Percentiles rank a stretch among this genome's conserved stretches.
Conservation (phyloP, 2,888 invertebrate genomes). For the Aelia acuminata region DNA sequence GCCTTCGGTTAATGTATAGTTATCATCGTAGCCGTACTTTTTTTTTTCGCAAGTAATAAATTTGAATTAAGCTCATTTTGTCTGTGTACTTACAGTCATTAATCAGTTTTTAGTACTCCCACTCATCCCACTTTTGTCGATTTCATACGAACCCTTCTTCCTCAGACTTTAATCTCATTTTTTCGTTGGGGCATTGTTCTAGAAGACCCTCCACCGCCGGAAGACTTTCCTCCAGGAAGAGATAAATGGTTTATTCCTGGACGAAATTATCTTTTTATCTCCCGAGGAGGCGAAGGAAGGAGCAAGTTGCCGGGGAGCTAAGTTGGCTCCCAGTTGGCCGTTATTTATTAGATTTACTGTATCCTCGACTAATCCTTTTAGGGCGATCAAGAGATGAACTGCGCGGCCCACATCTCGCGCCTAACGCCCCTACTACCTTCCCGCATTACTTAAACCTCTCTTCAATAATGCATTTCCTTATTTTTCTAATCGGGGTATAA, state of each 20-base stretch:
- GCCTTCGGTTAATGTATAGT: no score
- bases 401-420: neutral
- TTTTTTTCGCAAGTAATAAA: no score
- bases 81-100: no score
- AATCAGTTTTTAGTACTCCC: no score
- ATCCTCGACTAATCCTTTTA: constrained; percentile 36
- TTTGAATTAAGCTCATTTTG: no score
- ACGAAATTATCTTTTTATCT: constrained; percentile 24
- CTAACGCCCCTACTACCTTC: neutral
- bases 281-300: neutral
- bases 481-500: constrained; percentile 10
- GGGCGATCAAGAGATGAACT: constrained; percentile 23
- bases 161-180: no score
- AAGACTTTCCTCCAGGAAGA: neutral
- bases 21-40: no score
- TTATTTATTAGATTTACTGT: constrained; percentile 45
- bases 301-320: neutral
- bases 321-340: constrained; percentile 4
- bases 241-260: neutral
- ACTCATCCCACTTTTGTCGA: no score
- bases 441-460: constrained; percentile 26
- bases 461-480: neutral
- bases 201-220: neutral
- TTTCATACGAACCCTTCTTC: no score
- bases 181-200: neutral